Conservation (phyloP, 64 coral and sea anemone species). For the Hydrozoanthus tunicans region DNA sequence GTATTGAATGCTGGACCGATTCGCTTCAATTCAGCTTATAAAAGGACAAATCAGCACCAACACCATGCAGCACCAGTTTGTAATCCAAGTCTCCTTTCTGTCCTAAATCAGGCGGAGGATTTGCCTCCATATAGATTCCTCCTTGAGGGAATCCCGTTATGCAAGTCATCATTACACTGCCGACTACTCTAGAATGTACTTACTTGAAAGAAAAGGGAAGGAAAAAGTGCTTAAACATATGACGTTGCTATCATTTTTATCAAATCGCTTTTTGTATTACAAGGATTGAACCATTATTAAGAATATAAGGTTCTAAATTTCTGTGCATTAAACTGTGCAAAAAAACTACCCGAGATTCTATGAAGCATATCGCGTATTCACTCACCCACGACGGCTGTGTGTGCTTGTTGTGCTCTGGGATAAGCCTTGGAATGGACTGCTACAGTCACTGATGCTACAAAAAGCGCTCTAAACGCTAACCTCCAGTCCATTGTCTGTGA, state of each 20-base stretch:
- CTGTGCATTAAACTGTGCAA: slow-evolving; percentile 5
- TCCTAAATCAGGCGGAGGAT: background rate
- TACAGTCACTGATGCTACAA: background rate
- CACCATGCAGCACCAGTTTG: background rate
- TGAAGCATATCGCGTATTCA: slow-evolving; percentile 21
- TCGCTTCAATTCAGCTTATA: too few species aligned
- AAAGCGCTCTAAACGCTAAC: background rate
- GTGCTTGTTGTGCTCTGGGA: background rate
- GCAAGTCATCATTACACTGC: background rate
- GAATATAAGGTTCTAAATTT: background rate
- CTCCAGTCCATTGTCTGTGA: slow-evolving; percentile 48
- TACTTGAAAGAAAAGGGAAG: background rate
- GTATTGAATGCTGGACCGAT: too few species aligned
- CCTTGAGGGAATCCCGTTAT: background rate
- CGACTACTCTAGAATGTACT: background rate
- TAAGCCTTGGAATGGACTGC: slow-evolving; percentile 13
- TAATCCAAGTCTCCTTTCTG: background rate
- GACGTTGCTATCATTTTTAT: background rate
- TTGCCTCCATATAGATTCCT: background rate
- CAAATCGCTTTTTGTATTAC: background rate
- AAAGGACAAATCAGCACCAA: background rate
- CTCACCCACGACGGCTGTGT: slow-evolving; percentile 44
- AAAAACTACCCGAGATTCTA: background rate
- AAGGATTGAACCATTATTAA: background rate
- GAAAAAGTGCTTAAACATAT: background rate